phyloP scores from a whole-genome alignment of 2,888 invertebrate species.

The Shargacucullia verbasci region DNA sequence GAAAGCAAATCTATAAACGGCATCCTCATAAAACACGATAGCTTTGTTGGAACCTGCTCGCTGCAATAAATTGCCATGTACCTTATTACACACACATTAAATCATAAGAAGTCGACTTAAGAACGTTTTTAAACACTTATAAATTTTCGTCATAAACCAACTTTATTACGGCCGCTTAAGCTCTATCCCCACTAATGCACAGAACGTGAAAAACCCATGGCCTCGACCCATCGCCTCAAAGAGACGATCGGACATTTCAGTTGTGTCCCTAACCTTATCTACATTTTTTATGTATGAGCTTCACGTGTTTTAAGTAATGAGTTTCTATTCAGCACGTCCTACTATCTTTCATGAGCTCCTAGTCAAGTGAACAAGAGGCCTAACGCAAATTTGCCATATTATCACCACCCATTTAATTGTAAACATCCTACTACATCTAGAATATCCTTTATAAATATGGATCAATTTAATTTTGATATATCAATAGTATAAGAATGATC shows the following conservation, averaged over 20 bases:
- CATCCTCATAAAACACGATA: background rate
- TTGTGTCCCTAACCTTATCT: no score
- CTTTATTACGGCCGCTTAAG: constrained; percentile 42
- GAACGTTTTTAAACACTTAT: constrained; percentile 23
- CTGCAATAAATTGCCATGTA: constrained; percentile 1
- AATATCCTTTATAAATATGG: no score
- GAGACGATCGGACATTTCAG: no score
- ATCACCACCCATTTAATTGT: no score
- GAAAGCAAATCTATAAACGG: background rate
- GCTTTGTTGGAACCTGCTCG: background rate
- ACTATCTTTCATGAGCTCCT: no score
- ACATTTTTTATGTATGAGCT: no score
- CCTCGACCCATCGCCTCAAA: background rate
- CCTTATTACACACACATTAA: constrained; percentile 25
- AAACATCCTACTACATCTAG: no score
- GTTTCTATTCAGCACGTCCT: no score
- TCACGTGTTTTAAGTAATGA: no score
- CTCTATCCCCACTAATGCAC: background rate
- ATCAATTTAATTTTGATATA: no score
- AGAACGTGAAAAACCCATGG: background rate
- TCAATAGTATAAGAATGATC: no score
- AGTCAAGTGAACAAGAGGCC: background rate
- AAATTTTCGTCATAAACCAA: constrained; percentile 28
- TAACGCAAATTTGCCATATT: background rate
- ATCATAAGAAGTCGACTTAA: constrained; percentile 23